Base-by-base conservation (phyloP, 1,140 invertebrate species). In the Brachionus plicatilis region DNA sequence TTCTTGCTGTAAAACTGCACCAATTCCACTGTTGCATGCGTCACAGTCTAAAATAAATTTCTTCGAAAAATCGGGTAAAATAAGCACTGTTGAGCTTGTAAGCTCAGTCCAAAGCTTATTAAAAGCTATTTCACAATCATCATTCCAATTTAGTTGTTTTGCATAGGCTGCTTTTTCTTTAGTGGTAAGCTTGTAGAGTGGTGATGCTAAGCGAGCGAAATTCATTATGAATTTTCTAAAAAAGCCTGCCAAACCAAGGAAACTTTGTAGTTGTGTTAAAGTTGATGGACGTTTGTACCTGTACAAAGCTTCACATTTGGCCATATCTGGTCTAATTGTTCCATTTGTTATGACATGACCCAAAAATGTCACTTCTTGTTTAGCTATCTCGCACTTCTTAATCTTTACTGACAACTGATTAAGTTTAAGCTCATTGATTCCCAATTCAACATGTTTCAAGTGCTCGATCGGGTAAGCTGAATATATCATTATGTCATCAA, bases 31-130 rank as follows among this genome's bases (percentile, higher is more conserved):
- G 29, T 33, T 53, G 29, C 75, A 83, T 9, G 86, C 86, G 53
- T 86, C 86, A 8, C 75, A 84, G 4, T 85, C 84, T 4, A 86
- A 80, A 6, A 86, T 41, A 56, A 86, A 86, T 17, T 83, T 79
- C 20, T 66, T 37, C 1, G 50, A 20, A 14, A 70, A 17, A 29
- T 85, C 60, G 2, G 86, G 29, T 5, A 33, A 33, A 33, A 33
- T 33, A 33, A 33, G 29, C 29, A 33, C 3, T 33, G 29, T 33
- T 33, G 29, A 33, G 29, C 5, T 33, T 33, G 29, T 33, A 33
- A 33, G 3, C 29, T 86, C 20, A 85, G 53, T 41, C 33, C 83
- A 68, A 37, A 86, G 41, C 50, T 41, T 20, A 12, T 83, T 53
- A 60, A 86, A 86, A 6, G 86, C 84, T 4, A 9, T 27, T 83